Evolutionary conservation across 2,797 vertebrate genomes (phyloP), one percentile per base, ranked within the genome.

Genomic region (Melanotaenia boesemani): DNA sequence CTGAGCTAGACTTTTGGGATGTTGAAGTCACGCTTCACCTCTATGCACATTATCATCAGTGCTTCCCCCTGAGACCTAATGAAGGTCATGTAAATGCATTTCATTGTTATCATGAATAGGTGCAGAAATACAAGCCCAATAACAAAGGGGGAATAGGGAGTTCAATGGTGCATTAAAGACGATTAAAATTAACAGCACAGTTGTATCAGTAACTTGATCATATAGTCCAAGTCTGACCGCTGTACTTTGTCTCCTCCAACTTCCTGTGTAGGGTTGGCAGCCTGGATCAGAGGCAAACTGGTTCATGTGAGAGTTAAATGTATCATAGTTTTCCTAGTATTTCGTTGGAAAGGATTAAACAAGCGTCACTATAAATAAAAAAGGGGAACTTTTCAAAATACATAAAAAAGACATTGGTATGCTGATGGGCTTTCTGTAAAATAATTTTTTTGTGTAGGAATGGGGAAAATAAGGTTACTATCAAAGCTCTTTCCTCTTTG

Each of bases 401-500:
- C 39, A 74, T 59, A 61, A 69, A 81, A 80, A 76, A 65, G 56
- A 79, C 62, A 82, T 63, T 73, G 71, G 73, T 63, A 64, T 59
- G 44, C 52, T 44, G 67, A 72, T 65, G 55, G 72, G 80, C 63
- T 57, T 57, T 74, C 58, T 75, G 77, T 78, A 36, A 62, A 28
- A 74, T 8, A 60, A 69, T 71, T 90, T 92, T 88, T 87, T 72
- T 48, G 62, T 55, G 41, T 67, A 87, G 86, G 76, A 83, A 79
- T 71, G 55, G 81, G 82, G 81, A 22, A 80, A 79, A 70, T 32
- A 72, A 87, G 59, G 62, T 93, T 93, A 92, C 92, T 90, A n/a
- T 54, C 44, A 54, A 69, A 67, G 83, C 60, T 76, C 64, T 9
- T 59, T 72, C 70, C 59, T 39, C 77, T 74, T 58, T 16, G 22